These are phyloP conservation scores for Hemicordylus capensis DNA, from an alignment of 2,113 vertebrate genomes.

Conservation along the genomic window DNA sequence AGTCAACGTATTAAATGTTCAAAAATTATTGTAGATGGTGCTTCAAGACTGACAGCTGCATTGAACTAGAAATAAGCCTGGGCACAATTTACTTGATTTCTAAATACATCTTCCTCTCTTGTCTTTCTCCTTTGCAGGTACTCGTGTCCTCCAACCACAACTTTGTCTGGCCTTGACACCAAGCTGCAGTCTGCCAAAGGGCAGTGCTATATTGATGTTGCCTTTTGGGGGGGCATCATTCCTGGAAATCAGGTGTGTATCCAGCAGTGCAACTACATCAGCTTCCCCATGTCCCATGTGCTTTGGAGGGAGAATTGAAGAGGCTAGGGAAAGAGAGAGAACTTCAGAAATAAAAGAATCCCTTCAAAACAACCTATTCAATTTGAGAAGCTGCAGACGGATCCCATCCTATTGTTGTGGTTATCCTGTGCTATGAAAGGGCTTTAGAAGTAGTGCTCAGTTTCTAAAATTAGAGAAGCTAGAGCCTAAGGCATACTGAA, in stretches of 20 bases:
- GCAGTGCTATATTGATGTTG: conserved; percentile 82
- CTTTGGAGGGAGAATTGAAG: neutral
- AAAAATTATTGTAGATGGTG: neutral
- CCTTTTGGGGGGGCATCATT: conserved; percentile 86
- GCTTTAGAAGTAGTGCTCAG: neutral
- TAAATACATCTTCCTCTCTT: neutral
- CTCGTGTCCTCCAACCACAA: conserved; percentile 81
- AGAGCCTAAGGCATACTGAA: neutral
- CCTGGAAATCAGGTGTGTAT: conserved; percentile 80
- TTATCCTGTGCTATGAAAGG: neutral
- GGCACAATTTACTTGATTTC: neutral
- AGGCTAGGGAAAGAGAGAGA: neutral
- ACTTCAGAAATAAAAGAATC: neutral
- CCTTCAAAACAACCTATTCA: neutral
- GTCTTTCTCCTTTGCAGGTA: conserved; percentile 67
- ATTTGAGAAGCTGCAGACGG: neutral
- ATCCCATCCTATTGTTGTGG: neutral
- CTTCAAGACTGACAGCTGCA: neutral
- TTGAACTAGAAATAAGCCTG: neutral
- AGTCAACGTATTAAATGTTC: neutral
- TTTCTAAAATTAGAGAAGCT: neutral
- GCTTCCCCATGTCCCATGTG: neutral
- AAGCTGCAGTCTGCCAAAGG: conserved; percentile 73
- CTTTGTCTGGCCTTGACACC: conserved; percentile 71
- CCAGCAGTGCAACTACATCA: neutral